These are phyloP conservation scores for Cranoglanis bouderius DNA, from an alignment of 2,113 vertebrate genomes.

Conservation along the genomic window DNA sequence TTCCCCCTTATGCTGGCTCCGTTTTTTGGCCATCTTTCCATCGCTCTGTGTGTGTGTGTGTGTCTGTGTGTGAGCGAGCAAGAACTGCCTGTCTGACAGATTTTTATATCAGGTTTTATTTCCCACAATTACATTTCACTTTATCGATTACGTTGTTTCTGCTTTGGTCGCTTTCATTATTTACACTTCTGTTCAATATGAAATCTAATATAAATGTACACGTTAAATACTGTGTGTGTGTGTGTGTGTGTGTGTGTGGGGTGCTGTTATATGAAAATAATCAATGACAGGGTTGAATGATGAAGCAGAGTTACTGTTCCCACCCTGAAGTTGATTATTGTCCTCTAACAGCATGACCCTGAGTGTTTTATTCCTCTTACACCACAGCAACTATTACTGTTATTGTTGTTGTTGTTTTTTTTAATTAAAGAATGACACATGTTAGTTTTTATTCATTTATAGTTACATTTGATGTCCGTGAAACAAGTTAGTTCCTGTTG, in stretches of 20 bases:
- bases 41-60: too few species aligned
- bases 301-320: background rate
- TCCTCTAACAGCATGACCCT: too few species aligned
- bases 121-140: conserved; percentile 6
- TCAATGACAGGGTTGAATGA: background rate
- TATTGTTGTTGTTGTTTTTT: too few species aligned
- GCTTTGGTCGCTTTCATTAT: background rate
- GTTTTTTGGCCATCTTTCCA: background rate
- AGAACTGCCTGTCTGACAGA: conserved; percentile 7
- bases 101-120: conserved; percentile 5
- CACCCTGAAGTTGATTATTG: background rate
- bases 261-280: too few species aligned
- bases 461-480: too few species aligned
- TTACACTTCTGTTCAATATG: background rate
- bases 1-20: background rate
- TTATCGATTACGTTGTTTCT: background rate
- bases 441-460: background rate
- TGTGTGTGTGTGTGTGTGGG: conserved; percentile 11
- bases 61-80: background rate
- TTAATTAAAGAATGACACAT: background rate
- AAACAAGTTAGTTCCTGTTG: too few species aligned
- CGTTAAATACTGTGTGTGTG: background rate
- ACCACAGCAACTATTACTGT: background rate
- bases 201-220: background rate
- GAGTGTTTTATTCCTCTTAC: background rate